Base-by-base conservation (phyloP, 2,888 invertebrate genomes). In the Dromius quadrimaculatus region DNA sequence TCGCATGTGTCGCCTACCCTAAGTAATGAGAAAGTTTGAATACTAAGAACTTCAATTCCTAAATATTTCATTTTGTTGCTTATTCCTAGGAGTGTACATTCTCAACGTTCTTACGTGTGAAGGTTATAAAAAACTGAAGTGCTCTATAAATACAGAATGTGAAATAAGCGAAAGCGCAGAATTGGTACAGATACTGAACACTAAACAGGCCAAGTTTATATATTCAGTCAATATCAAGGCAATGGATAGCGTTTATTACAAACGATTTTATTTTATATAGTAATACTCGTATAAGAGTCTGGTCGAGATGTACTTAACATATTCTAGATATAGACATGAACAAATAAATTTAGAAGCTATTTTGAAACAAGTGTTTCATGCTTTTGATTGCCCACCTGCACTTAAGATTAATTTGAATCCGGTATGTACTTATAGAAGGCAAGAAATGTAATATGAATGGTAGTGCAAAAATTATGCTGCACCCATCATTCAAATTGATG, bases 111-210 rank as follows among this genome's bases (percentile, higher is more conserved):
- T 6, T 28, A 54, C 50, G 50, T 54, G 50, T 23, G 50, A 54
- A 54, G 50, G 50, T 54, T 54, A 54, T 54, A 54, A 54, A 54
- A 54, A 28, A 8, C 50, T 54, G 15, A 54, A 54, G 50, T 54
- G 50, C 28, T 54, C 50, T 54, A 54, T 54, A 54, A 54, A 54
- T 54, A 54, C 50, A 28, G 50, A 54, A 54, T 28, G 28, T 28
- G 8, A 28, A 28, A 28, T 28, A 54, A 54, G 50, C 50, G 50
- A 54, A 54, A 54, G 50, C 50, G 28, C 28, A 54, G 15, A 54
- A 28, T 28, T 54, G 23, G 23, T 47, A 54, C 50, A 54, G 28
- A 28, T 28, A 54, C 28, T 13, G 50, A 54, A 54, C 28, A 28
- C 8, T 5, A 6, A 5, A 3, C 50, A 54, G 50, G 50, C 50